Evolutionary conservation across 2,888 invertebrate genomes (phyloP).

Genomic region (Tyria jacobaeae): DNA sequence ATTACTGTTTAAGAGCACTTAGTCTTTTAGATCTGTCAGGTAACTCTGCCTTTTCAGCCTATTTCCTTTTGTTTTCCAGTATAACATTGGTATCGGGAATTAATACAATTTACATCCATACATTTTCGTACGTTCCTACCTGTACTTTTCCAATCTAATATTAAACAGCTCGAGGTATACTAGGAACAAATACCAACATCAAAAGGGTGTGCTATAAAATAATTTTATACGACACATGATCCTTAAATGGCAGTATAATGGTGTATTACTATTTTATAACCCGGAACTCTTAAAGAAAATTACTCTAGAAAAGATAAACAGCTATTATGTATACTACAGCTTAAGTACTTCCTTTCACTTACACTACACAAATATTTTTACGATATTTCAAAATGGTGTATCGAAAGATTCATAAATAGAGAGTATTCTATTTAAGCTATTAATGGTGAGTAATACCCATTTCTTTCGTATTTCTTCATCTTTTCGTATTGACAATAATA

Average conservation of each 20-base stretch:
- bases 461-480: too few species aligned
- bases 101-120: neutral
- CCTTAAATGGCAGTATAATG: constrained; percentile 50
- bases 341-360: constrained; percentile 23
- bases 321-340: constrained; percentile 32
- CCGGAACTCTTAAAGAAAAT: constrained; percentile 45
- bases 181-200: constrained; percentile 36
- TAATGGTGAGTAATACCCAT: too few species aligned
- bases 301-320: constrained; percentile 39
- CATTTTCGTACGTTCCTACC: neutral
- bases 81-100: too few species aligned
- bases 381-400: neutral
- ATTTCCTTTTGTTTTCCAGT: too few species aligned
- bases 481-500: too few species aligned
- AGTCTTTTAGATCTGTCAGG: too few species aligned
- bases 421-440: too few species aligned
- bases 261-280: constrained; percentile 54
- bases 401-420: constrained; percentile 15
- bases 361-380: constrained; percentile 32
- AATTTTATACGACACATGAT: constrained; percentile 46
- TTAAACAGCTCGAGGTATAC: constrained; percentile 22
- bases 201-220: constrained; percentile 53
- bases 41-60: too few species aligned
- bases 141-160: neutral
- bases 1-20: too few species aligned